A percentile compares a stretch with the other conserved stretches of the same genome.
These are phyloP conservation scores for Illadopsis cleaveri DNA, from an alignment of 2,113 vertebrate species.

Conservation along the genomic window DNA sequence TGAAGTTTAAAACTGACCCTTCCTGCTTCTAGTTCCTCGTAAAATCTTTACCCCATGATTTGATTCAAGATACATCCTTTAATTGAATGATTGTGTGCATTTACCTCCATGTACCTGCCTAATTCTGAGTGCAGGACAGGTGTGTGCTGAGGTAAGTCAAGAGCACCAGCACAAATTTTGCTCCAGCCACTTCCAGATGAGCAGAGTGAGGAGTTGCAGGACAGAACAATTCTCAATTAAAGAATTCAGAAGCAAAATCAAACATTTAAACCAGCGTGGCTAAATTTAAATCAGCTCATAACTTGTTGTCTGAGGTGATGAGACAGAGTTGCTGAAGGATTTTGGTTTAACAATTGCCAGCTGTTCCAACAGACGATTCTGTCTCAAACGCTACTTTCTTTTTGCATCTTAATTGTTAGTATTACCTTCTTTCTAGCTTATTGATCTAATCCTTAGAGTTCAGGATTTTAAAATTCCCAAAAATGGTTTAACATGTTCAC, in stretches of 20 bases:
- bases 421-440: neutral
- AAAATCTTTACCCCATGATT: neutral
- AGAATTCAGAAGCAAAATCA: neutral
- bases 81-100: neutral
- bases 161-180: neutral
- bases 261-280: neutral
- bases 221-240: neutral
- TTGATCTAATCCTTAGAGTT: neutral
- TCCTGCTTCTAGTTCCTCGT: neutral
- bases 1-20: neutral
- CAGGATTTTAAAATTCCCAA: neutral
- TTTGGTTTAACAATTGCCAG: neutral
- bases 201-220: neutral
- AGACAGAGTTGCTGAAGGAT: neutral
- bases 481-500: neutral
- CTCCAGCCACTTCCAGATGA: accelerated
- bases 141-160: neutral
- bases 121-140: neutral
- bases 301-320: neutral
- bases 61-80: neutral
- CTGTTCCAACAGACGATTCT: neutral
- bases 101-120: neutral
- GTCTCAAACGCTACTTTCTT: neutral
- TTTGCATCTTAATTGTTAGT: neutral
- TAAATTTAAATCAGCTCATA: neutral